phyloP scores from a whole-genome alignment of 2,888 invertebrate species.

The Drosophila vallismaia region DNA sequence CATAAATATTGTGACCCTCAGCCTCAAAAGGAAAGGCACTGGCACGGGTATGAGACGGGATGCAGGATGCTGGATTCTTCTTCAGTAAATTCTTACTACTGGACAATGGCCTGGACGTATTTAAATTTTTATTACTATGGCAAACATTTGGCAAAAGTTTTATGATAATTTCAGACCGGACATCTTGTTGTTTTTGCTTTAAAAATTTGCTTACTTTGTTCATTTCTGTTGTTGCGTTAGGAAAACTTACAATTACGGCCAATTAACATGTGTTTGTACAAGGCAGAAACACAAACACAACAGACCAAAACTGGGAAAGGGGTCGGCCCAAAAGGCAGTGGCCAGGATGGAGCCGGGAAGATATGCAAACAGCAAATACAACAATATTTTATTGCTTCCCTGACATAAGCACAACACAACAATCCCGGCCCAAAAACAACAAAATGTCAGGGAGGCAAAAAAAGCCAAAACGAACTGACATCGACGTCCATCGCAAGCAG shows the following conservation, averaged over 20 bases:
- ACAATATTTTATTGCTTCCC: conserved; percentile 70
- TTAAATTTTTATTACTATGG: conserved; percentile 73
- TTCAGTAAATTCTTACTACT: not conserved
- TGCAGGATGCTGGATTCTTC: not conserved
- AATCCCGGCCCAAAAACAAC: conserved; percentile 22
- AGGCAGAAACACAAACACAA: conserved; percentile 75
- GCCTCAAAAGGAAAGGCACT: conserved; percentile 9
- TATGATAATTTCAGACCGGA: conserved; percentile 58
- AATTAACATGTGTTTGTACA: conserved; percentile 80
- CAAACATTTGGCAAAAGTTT: conserved; percentile 69
- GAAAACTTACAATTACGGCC: conserved; percentile 76
- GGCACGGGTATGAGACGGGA: not conserved
- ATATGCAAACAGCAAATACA: conserved; percentile 66
- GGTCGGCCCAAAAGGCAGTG: conserved; percentile 3
- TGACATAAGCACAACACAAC: conserved; percentile 40
- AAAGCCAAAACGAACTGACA: conserved; percentile 44
- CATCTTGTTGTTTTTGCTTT: conserved; percentile 48
- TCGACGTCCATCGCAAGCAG: conserved; percentile 35
- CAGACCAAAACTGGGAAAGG: conserved; percentile 15
- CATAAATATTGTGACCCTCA: conserved; percentile 71
- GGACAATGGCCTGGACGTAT: conserved; percentile 21
- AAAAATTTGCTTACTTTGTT: conserved; percentile 58
- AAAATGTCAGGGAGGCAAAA: conserved; percentile 13
- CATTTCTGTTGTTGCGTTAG: conserved; percentile 56
- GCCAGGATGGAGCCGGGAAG: conserved; percentile 4